Evolutionary conservation across 2,888 invertebrate species (phyloP).

Genomic region (Drosophila diplacantha): DNA sequence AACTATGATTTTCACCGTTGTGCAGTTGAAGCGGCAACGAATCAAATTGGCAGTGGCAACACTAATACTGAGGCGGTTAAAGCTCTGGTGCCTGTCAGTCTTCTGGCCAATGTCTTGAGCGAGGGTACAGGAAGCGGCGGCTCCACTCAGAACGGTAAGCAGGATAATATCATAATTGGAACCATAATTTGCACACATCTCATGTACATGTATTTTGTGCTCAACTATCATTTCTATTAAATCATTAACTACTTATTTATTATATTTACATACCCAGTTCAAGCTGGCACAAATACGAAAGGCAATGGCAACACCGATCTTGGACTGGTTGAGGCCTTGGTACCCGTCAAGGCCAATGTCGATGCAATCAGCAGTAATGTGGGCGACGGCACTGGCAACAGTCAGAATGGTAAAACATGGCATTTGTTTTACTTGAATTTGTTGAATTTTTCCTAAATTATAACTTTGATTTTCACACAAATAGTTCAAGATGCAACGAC

Average conservation of each 20-base stretch:
- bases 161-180: neutral
- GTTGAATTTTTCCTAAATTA: too few relatives aligned
- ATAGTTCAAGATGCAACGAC: neutral
- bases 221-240: too few relatives aligned
- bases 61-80: too few relatives aligned
- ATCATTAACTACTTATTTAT: too few relatives aligned
- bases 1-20: too few relatives aligned
- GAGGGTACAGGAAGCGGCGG: neutral
- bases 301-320: neutral
- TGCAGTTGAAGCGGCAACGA: neutral
- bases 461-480: fast-evolving
- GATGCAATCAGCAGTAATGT: neutral
- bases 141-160: neutral
- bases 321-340: neutral
- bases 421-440: neutral
- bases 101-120: neutral
- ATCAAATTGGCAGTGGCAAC: neutral
- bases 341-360: neutral
- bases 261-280: neutral
- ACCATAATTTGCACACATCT: too few relatives aligned
- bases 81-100: neutral
- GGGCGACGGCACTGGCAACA: neutral
- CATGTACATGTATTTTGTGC: too few relatives aligned
- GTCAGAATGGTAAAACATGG: neutral
- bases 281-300: neutral